phyloP scores from a whole-genome alignment of 2,797 vertebrate species.

The Tachyglossus aculeatus region DNA sequence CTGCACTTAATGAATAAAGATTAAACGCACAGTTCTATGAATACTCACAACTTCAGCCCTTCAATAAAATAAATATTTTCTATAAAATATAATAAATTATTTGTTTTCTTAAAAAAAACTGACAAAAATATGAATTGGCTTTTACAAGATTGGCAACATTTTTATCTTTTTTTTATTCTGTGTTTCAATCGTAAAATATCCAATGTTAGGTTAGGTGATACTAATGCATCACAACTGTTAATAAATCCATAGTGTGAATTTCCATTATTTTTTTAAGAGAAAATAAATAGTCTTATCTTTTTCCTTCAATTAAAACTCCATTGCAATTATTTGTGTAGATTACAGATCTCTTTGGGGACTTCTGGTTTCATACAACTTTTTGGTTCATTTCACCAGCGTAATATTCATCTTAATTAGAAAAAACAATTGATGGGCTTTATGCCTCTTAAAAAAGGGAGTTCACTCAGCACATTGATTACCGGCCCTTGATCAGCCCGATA shows the following conservation, averaged over 20 bases:
- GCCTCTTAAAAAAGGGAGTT: conserved; percentile 77
- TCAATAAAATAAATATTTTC: conserved; percentile 49
- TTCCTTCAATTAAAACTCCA: conserved; percentile 89
- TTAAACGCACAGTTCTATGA: conserved; percentile 53
- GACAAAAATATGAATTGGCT: conserved; percentile 28
- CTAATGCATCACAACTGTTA: conserved; percentile 25
- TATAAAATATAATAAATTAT: conserved; percentile 47
- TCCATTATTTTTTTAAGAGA: conserved; percentile 77
- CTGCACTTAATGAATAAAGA: conserved; percentile 56
- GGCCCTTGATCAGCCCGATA: conserved; percentile 68
- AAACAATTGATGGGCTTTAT: conserved; percentile 84
- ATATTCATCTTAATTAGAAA: conserved; percentile 90
- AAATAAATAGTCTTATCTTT: conserved; percentile 66
- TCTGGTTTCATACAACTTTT: conserved; percentile 80
- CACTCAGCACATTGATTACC: conserved; percentile 73
- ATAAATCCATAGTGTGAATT: conserved; percentile 52
- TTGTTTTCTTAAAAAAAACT: conserved; percentile 39
- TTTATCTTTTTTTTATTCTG: conserved; percentile 37
- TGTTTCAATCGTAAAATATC: conserved; percentile 23
- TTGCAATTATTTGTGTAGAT: conserved; percentile 86
- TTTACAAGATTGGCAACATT: conserved; percentile 33
- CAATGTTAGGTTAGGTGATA: conserved; percentile 38
- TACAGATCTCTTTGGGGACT: conserved; percentile 87
- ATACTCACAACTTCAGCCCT: conserved; percentile 40
- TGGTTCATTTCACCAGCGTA: conserved; percentile 81